These are phyloP conservation scores for Leptoteleia sp. DNA, from an alignment of 1,140 invertebrate species.

Conservation along the genomic window DNA sequence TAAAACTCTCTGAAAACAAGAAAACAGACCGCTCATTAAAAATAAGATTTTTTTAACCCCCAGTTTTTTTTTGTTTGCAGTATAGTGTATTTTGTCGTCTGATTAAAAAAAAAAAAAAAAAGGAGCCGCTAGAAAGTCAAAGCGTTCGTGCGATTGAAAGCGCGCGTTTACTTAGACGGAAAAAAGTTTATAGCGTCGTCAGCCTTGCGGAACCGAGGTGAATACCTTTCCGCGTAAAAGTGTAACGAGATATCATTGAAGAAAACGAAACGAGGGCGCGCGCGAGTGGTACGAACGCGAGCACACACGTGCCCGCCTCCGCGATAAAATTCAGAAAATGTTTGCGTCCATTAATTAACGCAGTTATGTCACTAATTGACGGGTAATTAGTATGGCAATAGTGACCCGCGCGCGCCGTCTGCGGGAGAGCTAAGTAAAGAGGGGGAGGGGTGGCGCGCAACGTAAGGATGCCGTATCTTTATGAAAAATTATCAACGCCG, in stretches of 20 bases:
- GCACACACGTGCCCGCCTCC: constrained; percentile 14
- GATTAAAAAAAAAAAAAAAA: constrained; percentile 5
- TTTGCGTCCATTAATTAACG: constrained; percentile 79
- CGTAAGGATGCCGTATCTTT: constrained; percentile 26
- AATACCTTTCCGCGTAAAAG: constrained; percentile 45
- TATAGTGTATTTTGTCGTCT: background rate
- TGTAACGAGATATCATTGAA: constrained; percentile 72
- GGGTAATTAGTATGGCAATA: constrained; percentile 76
- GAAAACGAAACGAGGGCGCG: constrained; percentile 63
- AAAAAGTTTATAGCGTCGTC: constrained; percentile 45
- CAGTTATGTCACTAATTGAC: constrained; percentile 78
- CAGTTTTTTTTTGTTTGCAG: constrained; percentile 4
- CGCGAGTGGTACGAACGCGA: constrained; percentile 5
- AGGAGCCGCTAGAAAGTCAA: constrained; percentile 11
- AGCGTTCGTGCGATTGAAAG: constrained; percentile 19
- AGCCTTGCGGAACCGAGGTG: constrained; percentile 36
- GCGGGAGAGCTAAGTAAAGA: constrained; percentile 47
- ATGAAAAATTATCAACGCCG: constrained; percentile 39
- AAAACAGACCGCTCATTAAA: constrained; percentile 41
- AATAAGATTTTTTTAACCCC: too few species aligned
- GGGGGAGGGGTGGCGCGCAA: constrained; percentile 41
- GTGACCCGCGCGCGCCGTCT: constrained; percentile 70
- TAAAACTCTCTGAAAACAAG: constrained; percentile 96
- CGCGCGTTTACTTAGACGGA: constrained; percentile 60
- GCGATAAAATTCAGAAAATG: constrained; percentile 63